These are phyloP conservation scores for Diceros bicornis DNA, from an alignment of 2,797 vertebrate genomes.

Conservation along the genomic window DNA sequence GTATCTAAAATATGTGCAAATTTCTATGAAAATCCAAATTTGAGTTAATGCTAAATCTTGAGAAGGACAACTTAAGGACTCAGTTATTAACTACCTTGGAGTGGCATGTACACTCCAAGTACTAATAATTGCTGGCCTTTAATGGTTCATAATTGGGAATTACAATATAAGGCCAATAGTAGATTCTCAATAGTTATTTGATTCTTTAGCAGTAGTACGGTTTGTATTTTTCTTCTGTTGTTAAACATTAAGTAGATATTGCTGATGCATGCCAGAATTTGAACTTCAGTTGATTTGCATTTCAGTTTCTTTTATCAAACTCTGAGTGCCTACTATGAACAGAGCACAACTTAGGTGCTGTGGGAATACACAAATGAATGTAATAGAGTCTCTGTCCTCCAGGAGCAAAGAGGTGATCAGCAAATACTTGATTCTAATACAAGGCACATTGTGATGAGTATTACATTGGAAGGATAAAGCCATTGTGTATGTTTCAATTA, in stretches of 20 bases:
- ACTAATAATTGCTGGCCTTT: neutral
- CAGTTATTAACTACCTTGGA: slow-evolving; percentile 12
- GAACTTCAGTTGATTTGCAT: slow-evolving; percentile 38
- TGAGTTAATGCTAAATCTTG: slow-evolving; percentile 47
- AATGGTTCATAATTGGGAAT: neutral
- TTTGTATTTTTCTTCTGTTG: neutral
- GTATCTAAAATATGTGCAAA: neutral
- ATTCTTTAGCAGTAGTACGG: slow-evolving; percentile 3
- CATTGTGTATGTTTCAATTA: slow-evolving; percentile 16
- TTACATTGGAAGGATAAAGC: neutral
- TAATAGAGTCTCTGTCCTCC: neutral
- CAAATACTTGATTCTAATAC: slow-evolving; percentile 45
- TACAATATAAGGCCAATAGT: neutral
- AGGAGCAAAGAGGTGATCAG: neutral
- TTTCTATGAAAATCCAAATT: slow-evolving; percentile 55
- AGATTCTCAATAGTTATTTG: slow-evolving; percentile 15
- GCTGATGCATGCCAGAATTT: neutral
- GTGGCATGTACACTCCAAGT: neutral
- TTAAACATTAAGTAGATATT: slow-evolving; percentile 52
- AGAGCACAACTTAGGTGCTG: neutral
- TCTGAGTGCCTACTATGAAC: neutral
- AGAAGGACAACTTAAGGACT: neutral
- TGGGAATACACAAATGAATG: neutral
- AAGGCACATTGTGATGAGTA: neutral
- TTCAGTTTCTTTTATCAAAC: slow-evolving; percentile 58